phyloP scores from a whole-genome alignment of 1,140 invertebrate genomes.

The Aradophagus sp. region DNA sequence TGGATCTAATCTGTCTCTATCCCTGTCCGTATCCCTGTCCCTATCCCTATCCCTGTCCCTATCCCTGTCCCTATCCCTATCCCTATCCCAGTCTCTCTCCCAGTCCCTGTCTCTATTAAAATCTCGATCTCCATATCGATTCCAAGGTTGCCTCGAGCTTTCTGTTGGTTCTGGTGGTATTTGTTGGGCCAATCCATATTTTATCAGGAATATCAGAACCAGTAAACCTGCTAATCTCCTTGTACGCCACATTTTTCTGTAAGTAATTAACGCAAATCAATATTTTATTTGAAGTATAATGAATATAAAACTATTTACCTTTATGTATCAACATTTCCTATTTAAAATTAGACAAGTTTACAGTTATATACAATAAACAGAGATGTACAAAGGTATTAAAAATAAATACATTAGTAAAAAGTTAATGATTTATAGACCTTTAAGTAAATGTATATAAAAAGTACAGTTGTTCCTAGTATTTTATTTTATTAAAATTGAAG shows the following conservation, averaged over 20 bases:
- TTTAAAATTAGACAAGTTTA: too few relatives aligned
- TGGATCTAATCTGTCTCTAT: neutral
- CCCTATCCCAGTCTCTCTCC: neutral
- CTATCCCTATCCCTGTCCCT: slow-evolving; percentile 55
- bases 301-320: too few relatives aligned
- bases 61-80: neutral
- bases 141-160: slow-evolving; percentile 55
- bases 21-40: slow-evolving; percentile 2
- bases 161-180: slow-evolving; percentile 44
- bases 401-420: too few relatives aligned
- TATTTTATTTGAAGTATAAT: too few relatives aligned
- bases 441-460: too few relatives aligned
- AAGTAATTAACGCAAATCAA: too few relatives aligned
- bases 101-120: slow-evolving; percentile 1
- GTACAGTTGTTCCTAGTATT: too few relatives aligned
- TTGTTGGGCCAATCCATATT: slow-evolving; percentile 46
- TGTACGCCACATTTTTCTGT: slow-evolving; percentile 52
- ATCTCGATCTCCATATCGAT: slow-evolving; percentile 50
- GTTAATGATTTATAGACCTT: too few relatives aligned
- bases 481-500: too few relatives aligned
- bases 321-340: too few relatives aligned
- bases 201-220: slow-evolving; percentile 40
- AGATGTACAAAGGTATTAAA: too few relatives aligned
- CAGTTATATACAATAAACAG: too few relatives aligned
- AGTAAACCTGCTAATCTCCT: slow-evolving; percentile 26